Evolutionary conservation across 2,113 vertebrate genomes (phyloP).

Genomic region (Urocitellus parryii): DNA sequence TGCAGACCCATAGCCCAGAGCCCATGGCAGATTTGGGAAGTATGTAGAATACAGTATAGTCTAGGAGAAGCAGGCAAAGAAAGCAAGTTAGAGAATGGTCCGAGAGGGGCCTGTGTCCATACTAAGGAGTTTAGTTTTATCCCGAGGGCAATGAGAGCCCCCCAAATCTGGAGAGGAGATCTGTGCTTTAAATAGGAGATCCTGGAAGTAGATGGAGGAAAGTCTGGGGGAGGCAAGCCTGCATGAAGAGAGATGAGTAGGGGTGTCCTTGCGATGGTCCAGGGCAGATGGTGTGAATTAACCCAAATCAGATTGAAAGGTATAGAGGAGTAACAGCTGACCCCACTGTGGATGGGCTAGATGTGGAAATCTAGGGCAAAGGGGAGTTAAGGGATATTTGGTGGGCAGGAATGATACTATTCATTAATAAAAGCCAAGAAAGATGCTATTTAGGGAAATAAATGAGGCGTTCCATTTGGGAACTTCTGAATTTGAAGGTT

Average conservation of each 20-base stretch:
- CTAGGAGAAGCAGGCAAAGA: neutral
- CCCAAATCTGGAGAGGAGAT: neutral
- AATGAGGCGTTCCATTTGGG: neutral
- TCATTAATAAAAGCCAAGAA: neutral
- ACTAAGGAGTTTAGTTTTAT: neutral
- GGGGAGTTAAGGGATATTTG: neutral
- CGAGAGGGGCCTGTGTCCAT: neutral
- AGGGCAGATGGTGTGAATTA: neutral
- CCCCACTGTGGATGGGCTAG: no score
- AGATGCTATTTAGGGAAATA: neutral
- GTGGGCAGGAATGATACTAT: neutral
- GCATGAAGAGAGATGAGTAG: neutral
- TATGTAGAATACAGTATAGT: neutral
- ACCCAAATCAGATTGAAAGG: neutral
- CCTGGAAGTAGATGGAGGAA: neutral
- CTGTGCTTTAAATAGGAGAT: neutral
- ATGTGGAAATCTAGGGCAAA: neutral
- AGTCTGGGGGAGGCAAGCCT: neutral
- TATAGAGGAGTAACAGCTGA: neutral
- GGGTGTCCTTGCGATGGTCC: neutral
- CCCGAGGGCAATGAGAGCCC: neutral
- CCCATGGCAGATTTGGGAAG: neutral
- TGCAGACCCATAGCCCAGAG: neutral
- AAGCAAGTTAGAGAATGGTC: neutral
- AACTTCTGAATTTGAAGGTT: neutral